Conservation (phyloP, 2,113 vertebrate genomes). For the Myiagra hebetior region DNA sequence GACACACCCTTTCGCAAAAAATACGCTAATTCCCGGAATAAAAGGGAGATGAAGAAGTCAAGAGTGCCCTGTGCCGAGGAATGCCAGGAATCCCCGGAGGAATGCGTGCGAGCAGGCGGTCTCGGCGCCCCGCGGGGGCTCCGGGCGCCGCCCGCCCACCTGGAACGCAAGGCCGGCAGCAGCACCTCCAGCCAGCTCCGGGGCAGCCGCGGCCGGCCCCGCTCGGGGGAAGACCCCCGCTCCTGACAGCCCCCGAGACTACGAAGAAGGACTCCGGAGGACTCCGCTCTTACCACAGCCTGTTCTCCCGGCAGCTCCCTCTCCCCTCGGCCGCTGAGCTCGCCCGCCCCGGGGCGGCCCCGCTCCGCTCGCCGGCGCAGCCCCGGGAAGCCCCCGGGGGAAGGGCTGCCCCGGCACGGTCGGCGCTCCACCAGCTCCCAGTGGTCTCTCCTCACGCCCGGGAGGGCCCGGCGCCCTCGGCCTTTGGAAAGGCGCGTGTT, state of each 20-base stretch:
- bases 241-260: not conserved
- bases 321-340: not conserved
- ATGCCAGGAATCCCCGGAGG: conserved; percentile 44
- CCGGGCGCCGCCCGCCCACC: not conserved
- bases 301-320: not conserved
- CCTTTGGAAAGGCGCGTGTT: not conserved
- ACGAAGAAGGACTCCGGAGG: too few relatives aligned
- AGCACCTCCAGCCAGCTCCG: not conserved
- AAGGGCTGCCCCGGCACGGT: not conserved
- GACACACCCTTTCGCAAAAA: not conserved
- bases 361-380: not conserved
- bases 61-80: not conserved
- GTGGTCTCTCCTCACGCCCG: not conserved
- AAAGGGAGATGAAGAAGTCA: not conserved
- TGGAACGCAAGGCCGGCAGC: not conserved
- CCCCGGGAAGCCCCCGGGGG: not conserved
- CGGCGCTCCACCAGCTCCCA: not conserved
- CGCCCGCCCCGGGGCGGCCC: not conserved
- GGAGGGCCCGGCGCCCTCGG: not conserved
- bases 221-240: not conserved
- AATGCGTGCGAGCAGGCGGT: not conserved
- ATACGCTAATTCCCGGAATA: not conserved
- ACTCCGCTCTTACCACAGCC: fast-evolving
- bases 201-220: not conserved
- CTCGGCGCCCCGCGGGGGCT: not conserved